Base-by-base conservation (phyloP, 2,113 vertebrate species). In the Albula goreensis region DNA sequence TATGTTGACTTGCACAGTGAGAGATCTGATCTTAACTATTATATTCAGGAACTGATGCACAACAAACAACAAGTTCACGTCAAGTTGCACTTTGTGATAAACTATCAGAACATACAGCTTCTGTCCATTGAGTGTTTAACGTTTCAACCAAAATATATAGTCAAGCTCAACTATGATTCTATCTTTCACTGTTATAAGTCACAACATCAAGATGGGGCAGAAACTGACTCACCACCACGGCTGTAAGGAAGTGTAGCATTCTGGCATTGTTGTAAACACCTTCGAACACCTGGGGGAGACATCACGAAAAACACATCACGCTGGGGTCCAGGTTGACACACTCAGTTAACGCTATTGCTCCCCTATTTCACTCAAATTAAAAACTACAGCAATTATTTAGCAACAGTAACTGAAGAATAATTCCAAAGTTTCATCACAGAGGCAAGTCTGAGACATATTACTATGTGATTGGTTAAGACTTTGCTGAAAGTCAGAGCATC, bases 231-330 rank as follows among this genome's bases (percentile, higher is more conserved):
- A 97, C 96, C 95, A 97, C 96, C 31, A 97, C 95, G 15, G 96
- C 95, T 10, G 96, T 97, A 57, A 97, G 94, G 88, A 96, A 96
- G 90, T 97, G 96, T 49, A 97, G 92, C 96, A 97, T 97, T 82
- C 96, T 92, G 52, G 96, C 94, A 80, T 97, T 97, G 89, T 96
- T 96, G 90, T 97, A 97, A 41, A 97, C 95, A 84, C 96, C 96
- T 83, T 97, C 96, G 90, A 96, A 97, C 11, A 95, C 94, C 96
- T 97, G 88, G 25, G 57, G 50, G 89, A 1, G 56, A 49, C 22
- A 85, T 17, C 15, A 52, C 1, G 56, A 82, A 86, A 3, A 56
- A 2, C 17, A 4, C 48, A 49, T 31, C 66, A 79, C 48, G 78
- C 11, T 50, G 31, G 13, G 5, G 78, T 50, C 10, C 19, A 4